A percentile compares a stretch with the other conserved stretches of the same genome.
Evolutionary conservation across 1,140 invertebrate species (phyloP).

Genomic region (Agrypnia vestita): DNA sequence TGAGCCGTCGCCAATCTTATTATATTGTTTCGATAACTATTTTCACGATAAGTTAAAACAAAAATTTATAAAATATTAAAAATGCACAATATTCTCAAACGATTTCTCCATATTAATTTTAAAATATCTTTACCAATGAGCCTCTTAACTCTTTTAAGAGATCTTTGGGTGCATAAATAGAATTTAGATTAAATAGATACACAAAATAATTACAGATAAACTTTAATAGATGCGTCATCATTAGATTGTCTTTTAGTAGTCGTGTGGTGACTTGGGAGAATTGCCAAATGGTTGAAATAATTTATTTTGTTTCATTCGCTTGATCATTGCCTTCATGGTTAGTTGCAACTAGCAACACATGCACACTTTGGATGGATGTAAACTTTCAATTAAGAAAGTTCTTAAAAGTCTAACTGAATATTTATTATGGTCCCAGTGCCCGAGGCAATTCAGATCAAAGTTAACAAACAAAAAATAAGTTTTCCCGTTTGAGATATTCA

Average conservation of each 20-base stretch:
- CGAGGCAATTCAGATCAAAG: slow-evolving; percentile 3
- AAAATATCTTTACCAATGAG: slow-evolving; percentile 9
- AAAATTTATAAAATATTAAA: slow-evolving; percentile 5
- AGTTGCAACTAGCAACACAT: no score
- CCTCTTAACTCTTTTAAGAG: slow-evolving; percentile 40
- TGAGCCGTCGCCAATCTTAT: slow-evolving; percentile 52
- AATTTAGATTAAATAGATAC: not conserved
- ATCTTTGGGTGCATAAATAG: slow-evolving; percentile 31
- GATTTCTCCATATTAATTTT: slow-evolving; percentile 16
- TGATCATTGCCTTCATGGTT: no score
- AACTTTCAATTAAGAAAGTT: no score
- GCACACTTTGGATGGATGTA: no score
- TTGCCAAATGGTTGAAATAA: not conserved
- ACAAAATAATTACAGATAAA: slow-evolving; percentile 21
- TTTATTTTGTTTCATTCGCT: no score
- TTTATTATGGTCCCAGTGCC: not conserved
- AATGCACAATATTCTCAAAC: slow-evolving; percentile 25
- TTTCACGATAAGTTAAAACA: slow-evolving; percentile 20
- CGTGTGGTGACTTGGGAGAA: not conserved
- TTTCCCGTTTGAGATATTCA: not conserved
- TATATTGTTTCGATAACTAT: slow-evolving; percentile 26
- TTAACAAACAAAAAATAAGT: not conserved
- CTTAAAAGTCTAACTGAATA: not conserved
- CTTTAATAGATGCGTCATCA: not conserved
- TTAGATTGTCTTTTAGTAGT: slow-evolving; percentile 35